Base-by-base conservation (phyloP, 2,797 vertebrate species). In the Darevskia mixta region DNA sequence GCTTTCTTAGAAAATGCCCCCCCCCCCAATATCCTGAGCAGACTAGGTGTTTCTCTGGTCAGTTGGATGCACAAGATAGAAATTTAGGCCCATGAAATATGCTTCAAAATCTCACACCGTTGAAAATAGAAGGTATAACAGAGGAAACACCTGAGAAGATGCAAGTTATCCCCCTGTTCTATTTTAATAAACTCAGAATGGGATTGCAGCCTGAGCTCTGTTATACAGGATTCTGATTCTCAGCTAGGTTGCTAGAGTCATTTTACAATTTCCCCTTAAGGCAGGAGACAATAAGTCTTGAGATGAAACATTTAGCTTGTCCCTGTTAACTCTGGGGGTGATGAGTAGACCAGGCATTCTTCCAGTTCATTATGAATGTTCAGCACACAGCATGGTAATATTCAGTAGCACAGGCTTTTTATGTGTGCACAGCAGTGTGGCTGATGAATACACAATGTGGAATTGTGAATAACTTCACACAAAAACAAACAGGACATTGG, bases 321-420 rank as follows among this genome's bases (percentile, higher is more conserved):
- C n/a, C n/a, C 23, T 29, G 43, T 79, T 86, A 49, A 86, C 45
- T 55, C 20, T 29, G 45, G 32, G 32, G 77, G 43, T 41, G 76
- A 79, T 71, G 15, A 79, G n/a, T 71, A 45, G n/a, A 71, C 32
- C 45, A 71, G 79, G 78, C 15, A 17, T 58, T 69, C 32, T 45
- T 71, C 29, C 71, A 55, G 75, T 86, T 71, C 71, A 86, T 86
- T 86, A 79, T 29, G 76, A 9, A 41, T 58, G 45, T 80, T 41
- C 18, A 67, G 13, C 32, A 79, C 49, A 79, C n/a, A 72, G 49
- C 66, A 71, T 72, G 77, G 55, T 79, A 10, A 18, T 80, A 72
- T 32, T 58, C 32, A 79, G 55, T 8, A 41, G 32, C 23, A 38
- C 45, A 9, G 45, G 4, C 79, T 55, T 66, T 71, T 86, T 79